Percentiles rank a stretch among this genome's conserved stretches.
Evolutionary conservation across 2,113 vertebrate genomes (phyloP).

Genomic region (Scytalopus superciliaris): DNA sequence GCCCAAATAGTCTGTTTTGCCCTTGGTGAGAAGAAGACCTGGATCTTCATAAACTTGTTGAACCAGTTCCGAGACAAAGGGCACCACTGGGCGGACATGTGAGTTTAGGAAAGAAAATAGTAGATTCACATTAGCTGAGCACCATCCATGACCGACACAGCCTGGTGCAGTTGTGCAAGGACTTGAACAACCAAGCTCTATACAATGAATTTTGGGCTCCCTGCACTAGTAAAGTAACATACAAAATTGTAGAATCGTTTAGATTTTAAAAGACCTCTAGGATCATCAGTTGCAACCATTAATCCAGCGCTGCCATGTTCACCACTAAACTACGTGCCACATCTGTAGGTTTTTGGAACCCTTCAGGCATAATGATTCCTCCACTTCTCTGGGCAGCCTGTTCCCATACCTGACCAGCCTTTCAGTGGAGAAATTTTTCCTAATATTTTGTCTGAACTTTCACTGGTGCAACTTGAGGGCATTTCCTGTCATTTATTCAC

Average conservation of each 20-base stretch:
- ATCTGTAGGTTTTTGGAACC: background rate
- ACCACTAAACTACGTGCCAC: background rate
- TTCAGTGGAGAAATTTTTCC: background rate
- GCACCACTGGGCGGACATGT: fast-evolving
- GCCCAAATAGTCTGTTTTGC: background rate
- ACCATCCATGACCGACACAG: fast-evolving
- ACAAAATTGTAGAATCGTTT: background rate
- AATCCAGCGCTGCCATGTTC: background rate
- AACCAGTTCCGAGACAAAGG: background rate
- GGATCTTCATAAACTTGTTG: background rate
- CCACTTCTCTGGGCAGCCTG: background rate
- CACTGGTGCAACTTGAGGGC: background rate
- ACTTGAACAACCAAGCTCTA: background rate
- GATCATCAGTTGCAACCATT: background rate
- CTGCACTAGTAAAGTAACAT: too few species aligned
- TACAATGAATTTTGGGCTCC: fast-evolving
- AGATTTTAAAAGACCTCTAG: background rate
- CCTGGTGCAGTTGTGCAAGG: background rate
- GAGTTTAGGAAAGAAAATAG: background rate
- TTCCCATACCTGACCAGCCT: background rate
- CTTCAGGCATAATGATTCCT: background rate
- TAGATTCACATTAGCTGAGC: background rate
- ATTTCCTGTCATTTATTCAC: background rate
- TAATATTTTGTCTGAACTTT: background rate
- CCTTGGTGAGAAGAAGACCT: background rate